These are phyloP conservation scores for Crioceris asparagi DNA, from an alignment of 2,888 invertebrate species.

Conservation along the genomic window DNA sequence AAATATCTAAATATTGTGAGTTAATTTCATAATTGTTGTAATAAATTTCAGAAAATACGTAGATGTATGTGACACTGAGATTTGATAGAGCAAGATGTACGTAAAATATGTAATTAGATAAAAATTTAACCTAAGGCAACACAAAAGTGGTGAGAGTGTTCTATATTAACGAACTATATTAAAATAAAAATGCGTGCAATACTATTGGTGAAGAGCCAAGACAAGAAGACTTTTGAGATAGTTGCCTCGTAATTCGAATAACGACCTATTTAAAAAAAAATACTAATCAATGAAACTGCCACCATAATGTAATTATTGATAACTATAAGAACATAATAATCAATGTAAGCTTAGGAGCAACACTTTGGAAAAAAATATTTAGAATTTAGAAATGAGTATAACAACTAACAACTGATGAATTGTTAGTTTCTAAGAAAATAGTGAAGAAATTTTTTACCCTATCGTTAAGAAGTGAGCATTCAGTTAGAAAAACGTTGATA, in stretches of 20 bases:
- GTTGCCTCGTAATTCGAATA: no score
- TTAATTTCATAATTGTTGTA: neutral
- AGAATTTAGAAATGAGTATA: no score
- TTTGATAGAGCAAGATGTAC: neutral
- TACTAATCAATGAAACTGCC: neutral
- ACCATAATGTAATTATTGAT: neutral
- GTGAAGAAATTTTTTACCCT: no score
- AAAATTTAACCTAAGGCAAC: slow-evolving; percentile 22
- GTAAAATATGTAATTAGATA: slow-evolving; percentile 10
- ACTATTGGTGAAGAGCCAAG: slow-evolving; percentile 9
- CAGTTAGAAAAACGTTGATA: no score
- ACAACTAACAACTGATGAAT: no score
- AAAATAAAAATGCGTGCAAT: slow-evolving; percentile 27
- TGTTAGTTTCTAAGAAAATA: no score
- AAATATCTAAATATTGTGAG: neutral
- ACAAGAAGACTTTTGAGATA: no score
- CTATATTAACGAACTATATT: slow-evolving; percentile 31
- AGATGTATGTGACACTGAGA: neutral
- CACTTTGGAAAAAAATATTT: no score
- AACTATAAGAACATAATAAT: neutral
- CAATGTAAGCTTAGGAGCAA: no score
- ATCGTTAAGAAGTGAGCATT: no score
- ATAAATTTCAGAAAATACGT: neutral
- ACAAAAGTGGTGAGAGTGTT: slow-evolving; percentile 27
- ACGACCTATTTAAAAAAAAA: no score